Evolutionary conservation across 2,888 invertebrate genomes (phyloP).

Genomic region (Protodeltote pygarga): DNA sequence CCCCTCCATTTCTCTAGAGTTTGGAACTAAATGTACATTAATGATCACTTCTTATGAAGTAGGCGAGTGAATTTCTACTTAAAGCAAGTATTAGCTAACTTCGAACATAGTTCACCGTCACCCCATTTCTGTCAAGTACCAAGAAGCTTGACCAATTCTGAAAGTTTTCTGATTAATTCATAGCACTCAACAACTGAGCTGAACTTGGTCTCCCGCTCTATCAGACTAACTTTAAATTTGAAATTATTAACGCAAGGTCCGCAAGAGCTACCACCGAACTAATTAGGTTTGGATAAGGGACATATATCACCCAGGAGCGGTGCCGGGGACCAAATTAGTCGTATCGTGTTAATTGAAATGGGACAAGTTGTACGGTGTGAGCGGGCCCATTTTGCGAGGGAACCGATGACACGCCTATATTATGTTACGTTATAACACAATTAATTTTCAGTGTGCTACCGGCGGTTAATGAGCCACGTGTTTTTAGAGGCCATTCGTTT

Average conservation of each 20-base stretch:
- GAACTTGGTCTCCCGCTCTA: constrained; percentile 29
- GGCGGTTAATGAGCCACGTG: constrained; percentile 48
- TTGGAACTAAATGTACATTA: constrained; percentile 30
- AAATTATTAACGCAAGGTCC: constrained; percentile 49
- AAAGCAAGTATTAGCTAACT: constrained; percentile 41
- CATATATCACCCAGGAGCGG: constrained; percentile 50
- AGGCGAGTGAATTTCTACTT: constrained; percentile 33
- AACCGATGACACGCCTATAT: constrained; percentile 49
- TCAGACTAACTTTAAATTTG: constrained; percentile 39
- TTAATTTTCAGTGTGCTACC: constrained; percentile 47
- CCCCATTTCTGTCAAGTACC: constrained; percentile 17
- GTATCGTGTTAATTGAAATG: constrained; percentile 51
- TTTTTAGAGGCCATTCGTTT: constrained; percentile 50
- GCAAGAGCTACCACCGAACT: constrained; percentile 49
- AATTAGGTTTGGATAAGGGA: constrained; percentile 54
- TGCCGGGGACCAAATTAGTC: constrained; percentile 49
- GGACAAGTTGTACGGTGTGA: constrained; percentile 45
- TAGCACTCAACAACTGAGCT: constrained; percentile 31
- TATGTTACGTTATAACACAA: constrained; percentile 48
- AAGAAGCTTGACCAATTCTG: constrained; percentile 42
- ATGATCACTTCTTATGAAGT: constrained; percentile 41
- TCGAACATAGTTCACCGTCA: constrained; percentile 28
- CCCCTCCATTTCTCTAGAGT: constrained; percentile 7
- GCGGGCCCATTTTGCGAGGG: constrained; percentile 39
- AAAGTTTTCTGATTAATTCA: constrained; percentile 48